Evolutionary conservation across 2,888 invertebrate species (phyloP).

Genomic region (Salticus scenicus): DNA sequence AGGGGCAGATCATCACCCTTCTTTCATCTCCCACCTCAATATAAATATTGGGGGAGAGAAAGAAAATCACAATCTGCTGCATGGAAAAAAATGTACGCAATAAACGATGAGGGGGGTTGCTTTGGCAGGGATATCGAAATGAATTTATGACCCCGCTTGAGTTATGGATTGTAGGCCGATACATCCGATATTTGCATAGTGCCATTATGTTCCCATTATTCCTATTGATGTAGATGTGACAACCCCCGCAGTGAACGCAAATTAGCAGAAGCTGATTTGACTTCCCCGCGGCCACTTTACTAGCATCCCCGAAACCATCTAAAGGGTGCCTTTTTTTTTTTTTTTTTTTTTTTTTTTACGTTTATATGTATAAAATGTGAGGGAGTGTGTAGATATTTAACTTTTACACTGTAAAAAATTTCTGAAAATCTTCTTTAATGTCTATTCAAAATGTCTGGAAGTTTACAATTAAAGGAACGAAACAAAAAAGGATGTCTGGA

Average conservation of each 20-base stretch:
- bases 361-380: not conserved
- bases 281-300: not conserved
- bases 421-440: too few species aligned
- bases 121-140: constrained; percentile 35
- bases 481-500: too few species aligned
- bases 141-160: constrained; percentile 59
- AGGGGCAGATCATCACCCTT: not conserved
- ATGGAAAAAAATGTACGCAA: not conserved
- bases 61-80: not conserved
- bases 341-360: not conserved
- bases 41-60: not conserved
- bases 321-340: not conserved
- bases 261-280: constrained; percentile 41
- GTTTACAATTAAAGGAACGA: too few species aligned
- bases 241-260: constrained; percentile 32
- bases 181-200: constrained; percentile 60
- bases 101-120: not conserved
- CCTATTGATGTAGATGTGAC: constrained; percentile 35
- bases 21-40: not conserved
- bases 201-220: constrained; percentile 61
- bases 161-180: constrained; percentile 51
- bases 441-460: too few species aligned
- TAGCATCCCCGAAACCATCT: not conserved
- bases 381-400: not conserved
- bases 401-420: not conserved